These are phyloP conservation scores for Arbacia lixula DNA, from an alignment of 53 echinoderm and acorn worm species.

Conservation along the genomic window DNA sequence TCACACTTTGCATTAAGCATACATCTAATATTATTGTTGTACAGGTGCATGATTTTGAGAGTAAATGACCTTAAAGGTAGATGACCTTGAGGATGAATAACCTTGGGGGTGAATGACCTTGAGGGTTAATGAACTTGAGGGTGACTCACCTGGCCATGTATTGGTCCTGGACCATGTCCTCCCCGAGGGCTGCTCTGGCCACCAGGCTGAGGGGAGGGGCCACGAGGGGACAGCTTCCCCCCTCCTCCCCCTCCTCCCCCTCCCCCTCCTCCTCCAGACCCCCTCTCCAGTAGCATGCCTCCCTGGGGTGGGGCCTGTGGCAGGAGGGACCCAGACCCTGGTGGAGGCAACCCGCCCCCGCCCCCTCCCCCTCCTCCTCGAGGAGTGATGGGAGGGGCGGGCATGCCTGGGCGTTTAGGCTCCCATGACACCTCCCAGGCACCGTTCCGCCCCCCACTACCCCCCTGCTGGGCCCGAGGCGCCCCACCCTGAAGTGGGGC, in stretches of 20 bases:
- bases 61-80: no score
- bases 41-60: no score
- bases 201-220: conserved; percentile 20
- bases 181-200: conserved; percentile 42
- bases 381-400: conserved; percentile 50
- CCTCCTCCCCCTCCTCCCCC: conserved; percentile 29
- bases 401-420: conserved; percentile 61
- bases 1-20: no score
- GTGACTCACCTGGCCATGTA: no score
- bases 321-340: conserved; percentile 21
- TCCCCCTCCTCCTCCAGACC: neutral
- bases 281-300: conserved; percentile 30
- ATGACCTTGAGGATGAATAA: no score
- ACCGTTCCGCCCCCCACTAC: neutral
- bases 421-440: conserved; percentile 68
- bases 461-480: conserved; percentile 17
- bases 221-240: conserved; percentile 21
- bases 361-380: conserved; percentile 20
- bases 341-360: neutral
- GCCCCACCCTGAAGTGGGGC: conserved; percentile 20
- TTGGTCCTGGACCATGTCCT: no score
- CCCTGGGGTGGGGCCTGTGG: conserved; percentile 43
- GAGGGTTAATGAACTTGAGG: no score
- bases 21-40: no score
- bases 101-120: no score